These are phyloP conservation scores for Tamias sibiricus DNA, from an alignment of 2,113 vertebrate genomes.

Conservation along the genomic window DNA sequence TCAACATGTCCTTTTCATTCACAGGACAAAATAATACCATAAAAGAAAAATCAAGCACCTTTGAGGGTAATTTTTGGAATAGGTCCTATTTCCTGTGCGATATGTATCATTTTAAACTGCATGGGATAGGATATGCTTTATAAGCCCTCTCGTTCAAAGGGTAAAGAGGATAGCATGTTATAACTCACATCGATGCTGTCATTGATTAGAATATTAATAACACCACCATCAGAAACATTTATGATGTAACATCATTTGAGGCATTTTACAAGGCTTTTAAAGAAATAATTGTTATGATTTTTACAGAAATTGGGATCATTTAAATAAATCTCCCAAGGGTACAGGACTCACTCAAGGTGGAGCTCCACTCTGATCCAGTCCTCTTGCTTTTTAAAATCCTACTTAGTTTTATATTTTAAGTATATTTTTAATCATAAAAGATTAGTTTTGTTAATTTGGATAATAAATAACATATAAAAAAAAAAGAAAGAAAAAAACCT, in stretches of 20 bases:
- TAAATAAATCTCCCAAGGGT: background rate
- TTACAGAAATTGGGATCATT: background rate
- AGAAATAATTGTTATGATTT: background rate
- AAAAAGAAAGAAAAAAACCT: slow-evolving; percentile 3
- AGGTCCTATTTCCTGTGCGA: background rate
- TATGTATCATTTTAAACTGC: background rate
- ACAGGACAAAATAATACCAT: background rate
- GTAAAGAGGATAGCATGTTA: too few relatives aligned
- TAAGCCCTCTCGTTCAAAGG: background rate
- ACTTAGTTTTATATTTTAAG: background rate
- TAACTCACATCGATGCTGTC: background rate
- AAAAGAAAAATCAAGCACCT: background rate
- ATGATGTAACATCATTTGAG: fast-evolving
- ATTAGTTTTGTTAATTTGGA: background rate
- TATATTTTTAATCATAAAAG: background rate
- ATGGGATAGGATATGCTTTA: background rate
- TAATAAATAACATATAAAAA: background rate
- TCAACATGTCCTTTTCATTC: background rate
- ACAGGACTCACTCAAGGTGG: background rate
- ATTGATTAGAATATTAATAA: background rate
- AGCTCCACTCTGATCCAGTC: background rate
- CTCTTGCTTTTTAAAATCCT: background rate
- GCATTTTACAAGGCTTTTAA: background rate
- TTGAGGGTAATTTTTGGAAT: background rate
- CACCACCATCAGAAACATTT: background rate